Evolutionary conservation across 1,140 invertebrate genomes (phyloP), one percentile per base, ranked within the genome.

Genomic region (Drosophila bifasciata): DNA sequence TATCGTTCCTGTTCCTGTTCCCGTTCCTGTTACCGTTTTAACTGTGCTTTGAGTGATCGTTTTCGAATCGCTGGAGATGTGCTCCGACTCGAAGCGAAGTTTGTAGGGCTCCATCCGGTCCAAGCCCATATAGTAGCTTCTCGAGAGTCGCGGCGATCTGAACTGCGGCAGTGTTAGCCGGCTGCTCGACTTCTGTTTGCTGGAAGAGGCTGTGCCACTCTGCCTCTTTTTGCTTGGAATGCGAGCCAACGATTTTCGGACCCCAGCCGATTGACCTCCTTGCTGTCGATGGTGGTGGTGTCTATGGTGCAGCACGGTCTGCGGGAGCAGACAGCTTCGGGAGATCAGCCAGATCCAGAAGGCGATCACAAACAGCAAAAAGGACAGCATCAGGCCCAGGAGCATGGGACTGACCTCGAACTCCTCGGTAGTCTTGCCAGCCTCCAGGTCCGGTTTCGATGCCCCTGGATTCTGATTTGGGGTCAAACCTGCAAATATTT

Each of bases 301-400:
- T n/a, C n/a, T n/a, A n/a, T n/a, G n/a, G n/a, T n/a, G 0, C 3
- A 15, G 9, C 3, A 23, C 7, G 2, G 21, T 5, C 5, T 28
- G 15, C 3, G 13, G 15, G 3, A 64, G 51, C 4, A 74, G 13
- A 11, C 70, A 74, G 40, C 59, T 74, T 19, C 59, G 39, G 13
- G 69, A 74, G 5, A 74, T 64, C 2, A 74, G 11, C 70, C 69
- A 74, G 6, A 74, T 23, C 40, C 70, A 63, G 11, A 73, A 56
- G 9, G 21, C 46, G 15, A 73, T 74, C 5, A 72, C 51, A 4
- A 74, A 64, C 13, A 74, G 41, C 17, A 74, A 7, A 21, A 74
- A 56, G 5, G 60, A 44, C 7, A 64, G n/a, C 39, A 74, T 74
- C 13, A 73, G 23, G 15, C 43, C 36, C 6, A 73, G 46, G 8